A percentile compares a stretch with the other conserved stretches of the same genome.
Evolutionary conservation across 2,113 vertebrate genomes (phyloP).

Genomic region (Xiphophorus maculatus): DNA sequence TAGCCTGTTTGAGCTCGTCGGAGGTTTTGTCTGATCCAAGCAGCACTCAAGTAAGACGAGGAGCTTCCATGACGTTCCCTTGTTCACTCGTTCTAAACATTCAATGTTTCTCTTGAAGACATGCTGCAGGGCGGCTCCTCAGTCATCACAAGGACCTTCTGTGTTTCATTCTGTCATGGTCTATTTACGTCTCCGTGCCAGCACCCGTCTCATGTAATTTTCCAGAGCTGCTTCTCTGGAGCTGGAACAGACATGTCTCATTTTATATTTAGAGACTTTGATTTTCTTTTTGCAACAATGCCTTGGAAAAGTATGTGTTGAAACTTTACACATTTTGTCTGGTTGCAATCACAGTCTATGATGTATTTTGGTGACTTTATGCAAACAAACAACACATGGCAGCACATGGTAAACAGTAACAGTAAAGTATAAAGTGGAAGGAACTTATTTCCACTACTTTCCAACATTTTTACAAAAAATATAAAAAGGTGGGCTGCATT

Average conservation of each 20-base stretch:
- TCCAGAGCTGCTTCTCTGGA: slow-evolving; percentile 45
- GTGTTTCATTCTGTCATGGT: slow-evolving; percentile 29
- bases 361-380: neutral
- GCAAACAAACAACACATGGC: neutral
- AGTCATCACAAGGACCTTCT: slow-evolving; percentile 26
- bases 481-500: too few relatives aligned
- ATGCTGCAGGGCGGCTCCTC: slow-evolving; percentile 35
- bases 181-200: slow-evolving; percentile 47
- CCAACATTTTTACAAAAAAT: neutral
- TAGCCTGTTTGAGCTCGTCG: slow-evolving; percentile 9
- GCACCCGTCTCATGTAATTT: slow-evolving; percentile 42
- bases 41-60: slow-evolving; percentile 6
- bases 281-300: slow-evolving; percentile 52
- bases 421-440: neutral
- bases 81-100: slow-evolving; percentile 23
- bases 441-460: neutral
- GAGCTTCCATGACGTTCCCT: slow-evolving; percentile 31
- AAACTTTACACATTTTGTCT: too few relatives aligned
- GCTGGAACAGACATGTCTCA: slow-evolving; percentile 44
- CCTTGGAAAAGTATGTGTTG: neutral
- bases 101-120: slow-evolving; percentile 38
- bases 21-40: slow-evolving; percentile 32
- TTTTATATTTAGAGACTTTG: slow-evolving; percentile 21
- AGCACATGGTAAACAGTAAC: neutral
- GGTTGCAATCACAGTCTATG: too few relatives aligned